Evolutionary conservation across 2,797 vertebrate species (phyloP), one percentile per base, ranked within the genome.

Genomic region (Brachyrhaphis roseni): DNA sequence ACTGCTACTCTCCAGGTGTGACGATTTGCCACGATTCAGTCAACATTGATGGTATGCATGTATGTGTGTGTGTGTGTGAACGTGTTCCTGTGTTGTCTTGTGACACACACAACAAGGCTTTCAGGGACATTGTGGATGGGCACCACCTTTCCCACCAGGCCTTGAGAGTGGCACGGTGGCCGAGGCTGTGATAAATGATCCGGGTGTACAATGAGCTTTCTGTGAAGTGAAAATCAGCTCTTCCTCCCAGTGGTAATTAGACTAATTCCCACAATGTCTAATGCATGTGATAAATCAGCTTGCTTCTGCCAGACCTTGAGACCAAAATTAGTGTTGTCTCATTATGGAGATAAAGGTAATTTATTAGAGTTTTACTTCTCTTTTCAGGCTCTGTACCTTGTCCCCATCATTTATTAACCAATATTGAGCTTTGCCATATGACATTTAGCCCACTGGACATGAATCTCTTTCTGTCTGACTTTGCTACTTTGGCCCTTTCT

Each of bases 311-410:
- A 93, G 96, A 97, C 97, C 97, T 97, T 97, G 97, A 94, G 92
- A 90, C 90, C 93, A 94, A 97, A 97, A 97, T 97, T 95, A 97
- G 97, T 96, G 97, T 95, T 93, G 92, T 90, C 96, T 96, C 96
- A 96, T 97, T 97, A 97, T 94, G 90, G 74, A 97, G 96, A 97
- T 97, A 97, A 97, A 93, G 13, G 82, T 92, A 91, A 95, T 97
- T 96, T 96, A 96, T 96, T 95, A 91, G 90, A 90, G 82, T 89
- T 93, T 92, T 92, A 85, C 84, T 87, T 85, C 80, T 88, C 88
- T 75, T 85, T 80, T 72, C 46, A 64, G 77, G 84, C 85, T 78
- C 75, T 71, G 77, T 89, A 80, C 81, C 81, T 70, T 74, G 82
- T 86, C 34, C 72, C 81, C 87, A 92, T 95, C 94, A 95, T 94